Base-by-base conservation (phyloP, 2,113 vertebrate genomes). In the Antechinus flavipes region DNA sequence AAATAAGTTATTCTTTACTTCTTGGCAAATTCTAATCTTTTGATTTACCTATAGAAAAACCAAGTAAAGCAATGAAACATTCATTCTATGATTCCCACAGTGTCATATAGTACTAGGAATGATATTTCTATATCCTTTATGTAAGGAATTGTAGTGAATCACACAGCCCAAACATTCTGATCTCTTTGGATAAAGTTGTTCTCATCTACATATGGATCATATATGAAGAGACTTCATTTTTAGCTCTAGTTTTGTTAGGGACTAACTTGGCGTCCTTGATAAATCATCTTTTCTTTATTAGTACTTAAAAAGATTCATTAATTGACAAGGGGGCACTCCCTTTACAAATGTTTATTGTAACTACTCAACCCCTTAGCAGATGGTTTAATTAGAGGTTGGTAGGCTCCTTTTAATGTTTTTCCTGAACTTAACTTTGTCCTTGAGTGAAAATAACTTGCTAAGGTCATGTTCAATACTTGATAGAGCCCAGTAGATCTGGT, bases 261-360 rank as follows among this genome's bases (percentile, higher is more conserved):
- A 84, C 35, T 84, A 84, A 84, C 68, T 84, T 84, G 68, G 68
- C n/a, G 22, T 84, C n/a, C 35, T 84, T 84, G 68, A 23, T 42
- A 84, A 84, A 42, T 84, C 68, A 84, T 84, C n/a, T 84, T 84
- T 84, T 84, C n/a, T 84, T 84, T 84, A 42, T 84, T 84, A 84
- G n/a, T 84, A 42, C 19, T 84, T 84, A 23, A 84, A 84, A 84
- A 84, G 68, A 84, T 84, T 42, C 68, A 42, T 84, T 84, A 84
- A 84, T 84, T 42, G n/a, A 84, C n/a, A 84, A 68, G 68, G n/a
- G 35, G 68, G n/a, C 16, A 84, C 68, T 84, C 68, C 68, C n/a
- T 84, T 84, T 42, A 42, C 4, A 2, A 84, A 84, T 84, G 68
- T 7, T 42, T 84, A 84, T 84, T 19, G 42, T 19, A 84, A 23